Conservation (phyloP, 2,888 invertebrate species). For the Melanotus villosus region DNA sequence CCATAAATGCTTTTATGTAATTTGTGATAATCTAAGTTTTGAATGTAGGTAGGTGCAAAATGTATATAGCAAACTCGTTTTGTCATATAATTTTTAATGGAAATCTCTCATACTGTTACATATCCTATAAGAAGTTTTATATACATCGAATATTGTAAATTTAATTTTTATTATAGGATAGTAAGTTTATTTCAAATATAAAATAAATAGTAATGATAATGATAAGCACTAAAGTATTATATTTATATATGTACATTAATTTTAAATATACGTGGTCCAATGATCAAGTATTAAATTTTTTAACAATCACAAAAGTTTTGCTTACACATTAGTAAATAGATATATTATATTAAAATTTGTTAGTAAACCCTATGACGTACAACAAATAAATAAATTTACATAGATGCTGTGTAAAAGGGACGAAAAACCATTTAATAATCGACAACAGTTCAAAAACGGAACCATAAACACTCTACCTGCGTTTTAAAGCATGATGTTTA, state of each 20-base stretch:
- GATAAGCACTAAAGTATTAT: conserved; percentile 20
- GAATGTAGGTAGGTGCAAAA: not conserved
- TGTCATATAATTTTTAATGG: not conserved
- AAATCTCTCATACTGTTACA: not conserved
- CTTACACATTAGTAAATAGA: conserved; percentile 14
- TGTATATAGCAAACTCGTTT: not conserved
- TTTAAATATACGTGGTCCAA: conserved; percentile 24
- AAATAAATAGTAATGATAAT: conserved; percentile 12
- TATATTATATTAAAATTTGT: conserved; percentile 5
- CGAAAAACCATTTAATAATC: conserved; percentile 8
- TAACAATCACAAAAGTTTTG: conserved; percentile 14
- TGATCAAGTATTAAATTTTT: conserved; percentile 20
- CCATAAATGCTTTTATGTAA: no score
- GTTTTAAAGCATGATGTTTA: not conserved
- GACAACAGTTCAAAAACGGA: not conserved
- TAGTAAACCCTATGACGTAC: conserved; percentile 1
- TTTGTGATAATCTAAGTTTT: no score
- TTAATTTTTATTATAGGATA: not conserved
- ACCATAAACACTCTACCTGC: conserved; percentile 1
- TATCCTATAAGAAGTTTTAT: not conserved
- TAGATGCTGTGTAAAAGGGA: conserved; percentile 8
- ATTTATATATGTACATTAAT: conserved; percentile 19
- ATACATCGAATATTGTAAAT: conserved; percentile 4
- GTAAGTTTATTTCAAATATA: conserved; percentile 15
- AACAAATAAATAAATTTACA: conserved; percentile 18